Conservation (phyloP, 2,888 invertebrate genomes). For the Lochmaea capreae region DNA sequence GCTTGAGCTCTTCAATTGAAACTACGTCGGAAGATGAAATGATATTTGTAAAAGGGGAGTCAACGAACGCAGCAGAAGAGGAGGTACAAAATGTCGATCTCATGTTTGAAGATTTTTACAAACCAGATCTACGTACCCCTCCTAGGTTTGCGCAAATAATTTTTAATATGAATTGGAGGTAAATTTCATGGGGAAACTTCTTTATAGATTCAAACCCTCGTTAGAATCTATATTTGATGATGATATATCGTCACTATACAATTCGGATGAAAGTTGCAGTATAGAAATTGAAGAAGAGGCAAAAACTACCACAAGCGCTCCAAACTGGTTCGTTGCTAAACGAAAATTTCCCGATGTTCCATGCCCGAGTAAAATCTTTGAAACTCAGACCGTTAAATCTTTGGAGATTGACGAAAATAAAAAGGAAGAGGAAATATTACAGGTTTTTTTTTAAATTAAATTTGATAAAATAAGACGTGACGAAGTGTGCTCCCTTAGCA, state of each 20-base stretch:
- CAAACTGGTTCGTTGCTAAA: slow-evolving; percentile 27
- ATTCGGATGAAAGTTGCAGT: slow-evolving; percentile 4
- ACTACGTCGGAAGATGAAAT: slow-evolving; percentile 45
- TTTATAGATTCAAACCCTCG: slow-evolving; percentile 11
- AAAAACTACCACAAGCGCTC: slow-evolving; percentile 9
- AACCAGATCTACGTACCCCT: slow-evolving; percentile 41
- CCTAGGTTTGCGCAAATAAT: neutral
- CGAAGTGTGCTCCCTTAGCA: no score
- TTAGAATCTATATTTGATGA: slow-evolving; percentile 8
- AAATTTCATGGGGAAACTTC: neutral
- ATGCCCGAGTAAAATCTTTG: slow-evolving; percentile 30
- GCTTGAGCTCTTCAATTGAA: slow-evolving; percentile 46
- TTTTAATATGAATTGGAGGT: no score
- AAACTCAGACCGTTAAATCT: slow-evolving; percentile 3
- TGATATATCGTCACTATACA: slow-evolving; percentile 14
- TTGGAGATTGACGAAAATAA: slow-evolving; percentile 20
- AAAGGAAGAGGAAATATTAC: slow-evolving; percentile 35
- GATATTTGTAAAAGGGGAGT: neutral
- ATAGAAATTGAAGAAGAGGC: slow-evolving; percentile 5
- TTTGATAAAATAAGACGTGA: no score
- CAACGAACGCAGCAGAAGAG: neutral
- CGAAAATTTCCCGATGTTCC: slow-evolving; percentile 25
- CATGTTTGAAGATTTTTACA: slow-evolving; percentile 45
- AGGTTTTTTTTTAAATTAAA: slow-evolving; percentile 27
- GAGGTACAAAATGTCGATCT: slow-evolving; percentile 11